phyloP scores from a whole-genome alignment of 2,113 vertebrate species.

The Eubucco bourcierii region DNA sequence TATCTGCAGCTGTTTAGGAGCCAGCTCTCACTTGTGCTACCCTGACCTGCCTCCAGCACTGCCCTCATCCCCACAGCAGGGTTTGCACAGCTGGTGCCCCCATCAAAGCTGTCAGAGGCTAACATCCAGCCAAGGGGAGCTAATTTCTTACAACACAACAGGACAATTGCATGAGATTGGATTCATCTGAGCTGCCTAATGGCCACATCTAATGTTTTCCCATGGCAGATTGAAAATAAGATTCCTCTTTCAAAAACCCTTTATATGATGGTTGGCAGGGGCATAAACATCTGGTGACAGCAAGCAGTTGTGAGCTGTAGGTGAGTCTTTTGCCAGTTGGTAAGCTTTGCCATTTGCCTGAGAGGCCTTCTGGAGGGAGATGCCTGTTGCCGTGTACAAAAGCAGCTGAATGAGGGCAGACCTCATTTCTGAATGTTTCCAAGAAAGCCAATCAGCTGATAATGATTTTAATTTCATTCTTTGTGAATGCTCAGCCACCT shows the following conservation, averaged over 20 bases:
- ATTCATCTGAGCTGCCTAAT: not conserved
- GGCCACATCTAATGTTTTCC: not conserved
- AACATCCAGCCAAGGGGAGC: not conserved
- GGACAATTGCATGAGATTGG: not conserved
- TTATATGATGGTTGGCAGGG: not conserved
- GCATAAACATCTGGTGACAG: slow-evolving; percentile 1
- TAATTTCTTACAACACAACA: slow-evolving; percentile 3
- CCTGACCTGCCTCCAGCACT: slow-evolving; percentile 8
- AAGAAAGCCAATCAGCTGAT: not conserved
- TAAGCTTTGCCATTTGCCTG: not conserved
- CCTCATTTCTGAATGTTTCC: not conserved
- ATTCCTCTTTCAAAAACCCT: not conserved
- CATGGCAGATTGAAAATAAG: not conserved
- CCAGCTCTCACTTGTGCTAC: not conserved
- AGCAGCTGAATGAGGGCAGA: not conserved
- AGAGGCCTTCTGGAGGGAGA: not conserved
- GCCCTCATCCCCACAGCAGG: not conserved
- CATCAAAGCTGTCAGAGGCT: slow-evolving; percentile 12
- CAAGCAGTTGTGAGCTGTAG: not conserved
- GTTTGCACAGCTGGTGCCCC: not conserved
- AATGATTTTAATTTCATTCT: not conserved
- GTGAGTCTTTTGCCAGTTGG: not conserved
- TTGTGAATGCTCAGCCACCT: not conserved
- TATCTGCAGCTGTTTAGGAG: not conserved
- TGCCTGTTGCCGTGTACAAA: not conserved